Evolutionary conservation across 2,113 vertebrate genomes (phyloP), one percentile per base, ranked within the genome.

Genomic region (Dromiciops gliroides): DNA sequence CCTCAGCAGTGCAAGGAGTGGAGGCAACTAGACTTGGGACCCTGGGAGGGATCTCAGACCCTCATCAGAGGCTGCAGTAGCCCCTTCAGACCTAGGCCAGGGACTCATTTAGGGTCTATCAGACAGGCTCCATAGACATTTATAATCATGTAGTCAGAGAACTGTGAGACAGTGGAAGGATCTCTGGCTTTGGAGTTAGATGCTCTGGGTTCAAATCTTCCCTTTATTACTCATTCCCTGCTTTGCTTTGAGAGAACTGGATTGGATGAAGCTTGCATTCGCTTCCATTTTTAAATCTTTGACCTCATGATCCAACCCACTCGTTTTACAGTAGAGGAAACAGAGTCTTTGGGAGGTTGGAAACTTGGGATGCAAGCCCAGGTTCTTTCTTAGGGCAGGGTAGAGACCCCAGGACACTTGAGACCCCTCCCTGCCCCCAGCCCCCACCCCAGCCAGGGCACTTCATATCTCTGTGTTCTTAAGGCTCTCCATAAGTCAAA

Each of bases 11-110:
- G 67, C 67, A 22, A 23, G n/a, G n/a, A 83, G 37, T 83, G 37
- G 26, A 56, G 25, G 8, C 26, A 14, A 48, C 89, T 50, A 89
- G 48, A 60, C 75, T 26, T 25, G 75, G 56, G 47, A 50, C 12
- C 91, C 48, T 25, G 89, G 52, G 93, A 91, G 94, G 89, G 67
- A 7, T 75, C 37, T 50, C 4, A 0, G 48, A 49, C 25, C 89
- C 83, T 91, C 53, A 28, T 90, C 90, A 94, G 89, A 89, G 1
- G 28, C 88, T 67, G 6, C 67, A 47, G 16, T 56, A 52, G 92
- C 60, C 93, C 49, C 67, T n/a, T 44, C 53, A 50, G 37, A 90
- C 53, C n/a, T 88, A 93, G 94, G 92, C 83, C 31, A 51, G 67
- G 83, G 48, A 67, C 52, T 51, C 51, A 94, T 91, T 50, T 52